A percentile compares a stretch with the other conserved stretches of the same genome.
These are phyloP conservation scores for Siniperca scherzeri DNA, from an alignment of 2,797 vertebrate genomes.

Conservation along the genomic window DNA sequence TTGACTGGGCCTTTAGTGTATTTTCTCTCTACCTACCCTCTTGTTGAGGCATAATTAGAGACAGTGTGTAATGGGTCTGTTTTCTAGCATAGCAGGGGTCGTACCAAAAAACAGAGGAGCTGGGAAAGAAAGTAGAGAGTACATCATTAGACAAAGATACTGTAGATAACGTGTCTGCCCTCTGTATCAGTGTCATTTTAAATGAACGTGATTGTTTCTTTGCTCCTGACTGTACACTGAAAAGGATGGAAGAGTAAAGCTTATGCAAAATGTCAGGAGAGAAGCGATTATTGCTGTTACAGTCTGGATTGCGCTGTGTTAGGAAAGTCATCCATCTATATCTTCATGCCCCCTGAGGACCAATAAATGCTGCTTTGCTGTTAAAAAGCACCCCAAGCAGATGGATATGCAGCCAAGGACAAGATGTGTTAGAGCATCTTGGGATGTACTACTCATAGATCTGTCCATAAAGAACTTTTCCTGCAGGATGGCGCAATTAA, in stretches of 20 bases:
- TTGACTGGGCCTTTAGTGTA: not conserved
- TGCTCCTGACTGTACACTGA: not conserved
- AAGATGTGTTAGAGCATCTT: not conserved
- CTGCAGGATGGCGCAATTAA: conserved; percentile 47
- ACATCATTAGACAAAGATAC: conserved; percentile 11
- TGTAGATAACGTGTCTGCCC: conserved; percentile 8
- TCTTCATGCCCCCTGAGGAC: conserved; percentile 11
- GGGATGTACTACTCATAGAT: conserved; percentile 1
- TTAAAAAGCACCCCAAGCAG: conserved; percentile 16
- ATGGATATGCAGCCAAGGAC: conserved; percentile 8
- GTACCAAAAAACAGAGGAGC: not conserved
- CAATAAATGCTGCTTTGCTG: conserved; percentile 38
- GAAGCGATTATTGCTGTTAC: conserved; percentile 14
- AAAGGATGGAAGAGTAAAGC: conserved; percentile 20
- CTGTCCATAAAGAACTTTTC: conserved; percentile 28
- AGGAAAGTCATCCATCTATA: conserved; percentile 34
- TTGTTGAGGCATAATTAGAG: conserved; percentile 36
- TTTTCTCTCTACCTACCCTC: not conserved
- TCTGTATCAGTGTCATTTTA: conserved; percentile 16
- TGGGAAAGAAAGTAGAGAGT: not conserved
- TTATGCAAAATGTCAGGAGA: conserved; percentile 35
- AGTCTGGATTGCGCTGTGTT: conserved; percentile 1
- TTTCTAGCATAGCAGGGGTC: conserved; percentile 14
- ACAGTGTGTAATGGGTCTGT: not conserved
- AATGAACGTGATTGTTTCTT: conserved; percentile 22